These are phyloP conservation scores for Harpagus bidentatus DNA, from an alignment of 2,113 vertebrate genomes.

Conservation along the genomic window DNA sequence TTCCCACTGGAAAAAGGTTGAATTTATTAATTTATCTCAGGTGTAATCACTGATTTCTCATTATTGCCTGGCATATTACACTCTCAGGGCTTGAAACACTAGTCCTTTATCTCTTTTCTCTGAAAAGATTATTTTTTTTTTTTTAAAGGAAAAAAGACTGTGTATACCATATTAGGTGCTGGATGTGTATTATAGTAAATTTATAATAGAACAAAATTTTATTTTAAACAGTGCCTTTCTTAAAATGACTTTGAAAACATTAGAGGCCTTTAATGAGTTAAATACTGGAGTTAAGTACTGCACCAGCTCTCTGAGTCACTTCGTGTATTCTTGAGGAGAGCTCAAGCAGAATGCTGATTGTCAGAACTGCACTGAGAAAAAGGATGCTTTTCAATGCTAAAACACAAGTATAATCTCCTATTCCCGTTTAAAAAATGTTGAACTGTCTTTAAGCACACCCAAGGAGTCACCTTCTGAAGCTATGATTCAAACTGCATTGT, in stretches of 20 bases:
- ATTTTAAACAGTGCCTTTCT: background rate
- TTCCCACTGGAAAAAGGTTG: background rate
- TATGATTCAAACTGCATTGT: background rate
- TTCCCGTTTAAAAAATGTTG: background rate
- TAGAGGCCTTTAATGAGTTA: background rate
- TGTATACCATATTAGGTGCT: background rate
- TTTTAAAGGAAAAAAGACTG: background rate
- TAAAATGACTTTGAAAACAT: background rate
- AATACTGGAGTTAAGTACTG: background rate
- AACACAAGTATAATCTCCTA: background rate
- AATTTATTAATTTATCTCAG: background rate
- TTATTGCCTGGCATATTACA: background rate
- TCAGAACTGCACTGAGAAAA: background rate
- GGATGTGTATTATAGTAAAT: background rate
- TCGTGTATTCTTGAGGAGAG: background rate
- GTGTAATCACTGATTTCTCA: background rate
- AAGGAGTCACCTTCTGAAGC: background rate
- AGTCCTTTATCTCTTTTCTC: background rate
- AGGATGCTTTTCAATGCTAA: background rate
- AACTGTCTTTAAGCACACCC: background rate
- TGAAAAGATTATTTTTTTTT: background rate
- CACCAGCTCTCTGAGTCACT: background rate
- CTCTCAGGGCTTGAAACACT: background rate
- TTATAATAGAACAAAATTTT: background rate
- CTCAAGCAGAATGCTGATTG: background rate